phyloP scores from a whole-genome alignment of 2,888 invertebrate genomes.

The Aporophyla nigra region DNA sequence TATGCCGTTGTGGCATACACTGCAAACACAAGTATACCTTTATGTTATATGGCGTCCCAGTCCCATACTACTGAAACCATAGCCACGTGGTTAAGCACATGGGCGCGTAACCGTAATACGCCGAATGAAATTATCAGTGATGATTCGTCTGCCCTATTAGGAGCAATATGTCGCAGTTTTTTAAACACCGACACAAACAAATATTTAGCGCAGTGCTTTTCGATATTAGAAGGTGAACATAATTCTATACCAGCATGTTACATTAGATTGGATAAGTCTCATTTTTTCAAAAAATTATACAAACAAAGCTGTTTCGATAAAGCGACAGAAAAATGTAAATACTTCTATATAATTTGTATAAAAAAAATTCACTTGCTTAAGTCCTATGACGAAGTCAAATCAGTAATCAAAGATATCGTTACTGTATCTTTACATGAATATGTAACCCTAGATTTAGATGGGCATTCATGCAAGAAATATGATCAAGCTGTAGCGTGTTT shows the following conservation, averaged over 20 bases:
- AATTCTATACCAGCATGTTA: slow-evolving; percentile 37
- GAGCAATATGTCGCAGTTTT: slow-evolving; percentile 41
- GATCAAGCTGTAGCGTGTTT: slow-evolving; percentile 24
- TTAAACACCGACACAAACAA: slow-evolving; percentile 38
- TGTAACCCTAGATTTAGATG: slow-evolving; percentile 29
- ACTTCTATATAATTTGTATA: slow-evolving; percentile 46
- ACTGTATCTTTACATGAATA: slow-evolving; percentile 42
- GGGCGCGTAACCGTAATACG: slow-evolving; percentile 29
- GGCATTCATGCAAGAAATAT: slow-evolving; percentile 27
- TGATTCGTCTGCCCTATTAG: slow-evolving; percentile 51
- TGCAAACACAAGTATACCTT: slow-evolving; percentile 38
- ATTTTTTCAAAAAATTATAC: slow-evolving; percentile 46
- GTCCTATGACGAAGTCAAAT: slow-evolving; percentile 43
- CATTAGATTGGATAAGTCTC: slow-evolving; percentile 47
- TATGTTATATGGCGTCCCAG: slow-evolving; percentile 51
- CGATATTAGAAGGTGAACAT: slow-evolving; percentile 29
- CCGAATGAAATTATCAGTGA: slow-evolving; percentile 50
- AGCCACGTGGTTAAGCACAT: slow-evolving; percentile 43
- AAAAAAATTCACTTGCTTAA: slow-evolving; percentile 37
- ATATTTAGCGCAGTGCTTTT: slow-evolving; percentile 44
- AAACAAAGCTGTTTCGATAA: slow-evolving; percentile 47
- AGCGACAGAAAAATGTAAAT: slow-evolving; percentile 42
- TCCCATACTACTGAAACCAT: slow-evolving; percentile 44
- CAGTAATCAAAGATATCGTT: slow-evolving; percentile 46
- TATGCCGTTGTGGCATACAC: slow-evolving; percentile 51